phyloP scores from a whole-genome alignment of 2,113 vertebrate genomes.

The Prolemur simus region DNA sequence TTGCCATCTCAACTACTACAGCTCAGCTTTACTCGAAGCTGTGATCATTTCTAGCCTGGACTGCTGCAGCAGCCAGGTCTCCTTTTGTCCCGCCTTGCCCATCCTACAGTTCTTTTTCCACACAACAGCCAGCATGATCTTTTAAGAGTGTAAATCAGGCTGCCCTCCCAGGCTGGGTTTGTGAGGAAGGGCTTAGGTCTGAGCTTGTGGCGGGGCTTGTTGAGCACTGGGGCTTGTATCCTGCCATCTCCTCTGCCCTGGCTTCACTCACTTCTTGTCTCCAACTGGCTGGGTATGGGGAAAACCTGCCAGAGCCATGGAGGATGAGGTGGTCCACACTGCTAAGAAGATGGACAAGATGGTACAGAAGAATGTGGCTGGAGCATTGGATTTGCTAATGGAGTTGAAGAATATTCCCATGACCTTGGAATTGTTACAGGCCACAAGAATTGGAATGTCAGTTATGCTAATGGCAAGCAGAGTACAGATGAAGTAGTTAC shows the following conservation, averaged over 20 bases:
- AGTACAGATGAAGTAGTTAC: neutral
- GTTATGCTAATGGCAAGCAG: neutral
- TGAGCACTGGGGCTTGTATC: neutral
- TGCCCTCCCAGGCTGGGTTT: neutral
- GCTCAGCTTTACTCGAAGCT: neutral
- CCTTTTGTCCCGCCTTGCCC: neutral
- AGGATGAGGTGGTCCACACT: neutral
- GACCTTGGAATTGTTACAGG: slow-evolving; percentile 96
- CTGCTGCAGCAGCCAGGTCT: neutral
- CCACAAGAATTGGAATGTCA: neutral
- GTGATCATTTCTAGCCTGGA: neutral
- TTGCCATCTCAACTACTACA: neutral
- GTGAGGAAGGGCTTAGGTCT: neutral
- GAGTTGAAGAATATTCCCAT: slow-evolving; percentile 98
- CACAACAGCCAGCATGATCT: neutral
- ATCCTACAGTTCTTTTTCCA: neutral
- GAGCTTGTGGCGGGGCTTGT: neutral
- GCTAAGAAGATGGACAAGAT: neutral
- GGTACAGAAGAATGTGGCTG: slow-evolving; percentile 79
- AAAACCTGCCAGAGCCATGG: neutral
- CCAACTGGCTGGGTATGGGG: neutral
- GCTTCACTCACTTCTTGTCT: neutral
- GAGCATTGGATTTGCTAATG: slow-evolving; percentile 97
- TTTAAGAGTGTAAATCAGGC: neutral
- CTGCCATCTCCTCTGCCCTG: neutral